Evolutionary conservation across 2,888 invertebrate genomes (phyloP), one percentile per base, ranked within the genome.

Genomic region (Platycnemis pennipes): DNA sequence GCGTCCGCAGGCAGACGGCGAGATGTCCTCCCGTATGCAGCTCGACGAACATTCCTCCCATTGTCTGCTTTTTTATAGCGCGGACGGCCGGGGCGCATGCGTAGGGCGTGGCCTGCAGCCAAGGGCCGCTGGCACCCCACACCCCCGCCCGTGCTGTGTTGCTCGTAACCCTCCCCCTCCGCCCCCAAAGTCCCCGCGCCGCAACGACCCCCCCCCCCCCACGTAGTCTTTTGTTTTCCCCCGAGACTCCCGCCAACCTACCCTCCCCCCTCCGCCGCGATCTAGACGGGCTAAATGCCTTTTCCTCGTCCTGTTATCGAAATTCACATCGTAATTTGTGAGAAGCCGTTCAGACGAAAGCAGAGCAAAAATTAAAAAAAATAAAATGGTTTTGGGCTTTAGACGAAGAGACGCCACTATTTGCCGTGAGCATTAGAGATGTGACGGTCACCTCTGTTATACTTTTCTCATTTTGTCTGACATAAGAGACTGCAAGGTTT

Each of bases 321-420:
- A 63, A 44, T 91, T 91, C 69, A 26, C 63, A 91, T 91, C 91
- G 91, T 63, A 69, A 91, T 91, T 91, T 91, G 91, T 69, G 63
- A 69, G 91, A n/a, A 44, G 42, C 87, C 69, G n/a, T 63, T 69
- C 26, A 26, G 91, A 44, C 91, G 44, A 91, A 44, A 37, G 87
- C 22, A 69, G 56, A 89, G 56, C 37, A 91, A 91, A 44, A 1
- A n/a, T 44, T 26, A 91, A 91, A 91, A 91, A 91, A 44, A 1
- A n/a, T 44, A 42, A 91, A 91, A 91, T 53, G 49, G n/a, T 26
- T n/a, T 31, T 16, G 16, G 77, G 37, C 31, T 77, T 8, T 37
- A 37, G 77, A 77, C 77, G 37, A 37, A 77, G 77, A 13, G 77
- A 37, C 77, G 31, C 37, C 22, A 53, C 31, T 31, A 53, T 53